Conservation (phyloP, 2,888 invertebrate species). For the Neuroscelio doddi region DNA sequence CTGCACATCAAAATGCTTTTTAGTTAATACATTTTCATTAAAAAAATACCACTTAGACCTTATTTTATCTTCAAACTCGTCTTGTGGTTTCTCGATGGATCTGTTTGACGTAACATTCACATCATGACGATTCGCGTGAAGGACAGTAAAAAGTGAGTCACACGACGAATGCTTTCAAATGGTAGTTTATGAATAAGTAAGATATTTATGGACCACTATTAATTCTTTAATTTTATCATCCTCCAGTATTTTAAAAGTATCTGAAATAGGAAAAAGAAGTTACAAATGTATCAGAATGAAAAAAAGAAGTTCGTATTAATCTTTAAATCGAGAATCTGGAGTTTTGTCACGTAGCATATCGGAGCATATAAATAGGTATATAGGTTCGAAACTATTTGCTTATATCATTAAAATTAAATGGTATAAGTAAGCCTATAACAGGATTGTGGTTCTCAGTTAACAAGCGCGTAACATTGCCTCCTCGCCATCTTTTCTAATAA, state of each 20-base stretch:
- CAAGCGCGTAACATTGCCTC: slow-evolving; percentile 29
- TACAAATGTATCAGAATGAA: no score
- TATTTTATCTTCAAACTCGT: no score
- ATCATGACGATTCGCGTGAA: slow-evolving; percentile 15
- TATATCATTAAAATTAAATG: slow-evolving; percentile 7
- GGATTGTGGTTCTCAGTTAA: slow-evolving; percentile 26
- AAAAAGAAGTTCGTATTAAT: no score
- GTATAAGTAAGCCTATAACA: slow-evolving; percentile 20
- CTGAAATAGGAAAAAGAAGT: no score
- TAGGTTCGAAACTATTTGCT: neutral
- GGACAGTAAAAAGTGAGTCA: slow-evolving; percentile 17
- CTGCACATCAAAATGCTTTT: slow-evolving; percentile 75
- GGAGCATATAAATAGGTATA: slow-evolving; percentile 1
- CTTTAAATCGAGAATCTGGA: no score
- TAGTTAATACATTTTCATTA: slow-evolving; percentile 62
- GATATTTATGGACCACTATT: slow-evolving; percentile 3
- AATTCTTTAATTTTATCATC: no score
- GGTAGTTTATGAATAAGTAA: slow-evolving; percentile 3
- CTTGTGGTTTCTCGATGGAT: neutral
- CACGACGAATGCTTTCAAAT: slow-evolving; percentile 14
- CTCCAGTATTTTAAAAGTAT: no score
- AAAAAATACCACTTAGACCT: slow-evolving; percentile 35
- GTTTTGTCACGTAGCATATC: no score
- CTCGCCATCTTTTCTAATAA: slow-evolving; percentile 31
- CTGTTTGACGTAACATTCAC: slow-evolving; percentile 5